Conservation (phyloP, 2,888 invertebrate genomes). For the Caenorhabditis auriculariae region DNA sequence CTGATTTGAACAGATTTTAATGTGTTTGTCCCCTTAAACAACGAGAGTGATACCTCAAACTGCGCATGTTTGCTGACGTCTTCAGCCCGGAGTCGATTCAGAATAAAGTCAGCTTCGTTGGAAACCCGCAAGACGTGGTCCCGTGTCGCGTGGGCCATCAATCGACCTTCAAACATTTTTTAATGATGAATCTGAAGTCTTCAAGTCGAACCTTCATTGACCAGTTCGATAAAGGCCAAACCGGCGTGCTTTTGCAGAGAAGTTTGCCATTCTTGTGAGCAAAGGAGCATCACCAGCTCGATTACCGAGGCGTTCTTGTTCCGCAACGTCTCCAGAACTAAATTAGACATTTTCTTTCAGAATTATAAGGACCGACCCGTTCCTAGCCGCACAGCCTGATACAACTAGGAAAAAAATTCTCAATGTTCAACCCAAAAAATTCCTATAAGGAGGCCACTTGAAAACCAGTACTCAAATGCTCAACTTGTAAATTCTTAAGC, state of each 20-base stretch:
- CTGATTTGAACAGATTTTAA: neutral
- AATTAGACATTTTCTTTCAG: conserved; percentile 39
- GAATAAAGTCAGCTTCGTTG: conserved; percentile 97
- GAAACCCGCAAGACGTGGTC: conserved; percentile 98
- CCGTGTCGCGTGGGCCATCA: conserved; percentile 96
- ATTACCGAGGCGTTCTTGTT: conserved; percentile 77
- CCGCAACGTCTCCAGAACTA: conserved; percentile 85
- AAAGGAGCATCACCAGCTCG: conserved; percentile 96
- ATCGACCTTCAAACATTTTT: conserved; percentile 69
- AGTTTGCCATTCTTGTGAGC: conserved; percentile 96
- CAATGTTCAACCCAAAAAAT: too few relatives aligned
- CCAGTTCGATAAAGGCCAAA: conserved; percentile 96
- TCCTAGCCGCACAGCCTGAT: too few relatives aligned
- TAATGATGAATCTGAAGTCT: too few relatives aligned
- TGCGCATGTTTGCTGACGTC: conserved; percentile 98
- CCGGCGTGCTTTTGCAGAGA: conserved; percentile 99
- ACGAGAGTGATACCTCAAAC: conserved; percentile 66
- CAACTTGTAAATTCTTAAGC: too few relatives aligned
- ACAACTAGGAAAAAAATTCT: too few relatives aligned
- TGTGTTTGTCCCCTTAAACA: conserved; percentile 3
- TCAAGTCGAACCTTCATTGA: conserved; percentile 93
- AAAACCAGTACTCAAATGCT: too few relatives aligned
- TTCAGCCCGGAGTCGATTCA: conserved; percentile 97
- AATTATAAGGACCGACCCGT: too few relatives aligned
- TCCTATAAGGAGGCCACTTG: too few relatives aligned